Base-by-base conservation (phyloP, 2,797 vertebrate species). In the Alectoris magna region DNA sequence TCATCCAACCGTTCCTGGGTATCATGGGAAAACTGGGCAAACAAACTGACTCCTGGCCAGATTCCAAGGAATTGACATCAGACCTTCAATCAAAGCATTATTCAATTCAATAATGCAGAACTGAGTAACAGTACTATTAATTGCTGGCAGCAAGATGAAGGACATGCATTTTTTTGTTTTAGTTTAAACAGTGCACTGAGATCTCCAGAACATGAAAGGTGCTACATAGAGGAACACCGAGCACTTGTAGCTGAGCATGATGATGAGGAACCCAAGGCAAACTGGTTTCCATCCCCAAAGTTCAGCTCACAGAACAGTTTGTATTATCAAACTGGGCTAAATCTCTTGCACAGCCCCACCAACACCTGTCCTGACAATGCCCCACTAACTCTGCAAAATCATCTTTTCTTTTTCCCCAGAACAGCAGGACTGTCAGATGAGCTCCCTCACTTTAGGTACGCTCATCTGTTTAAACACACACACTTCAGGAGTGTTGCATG, bases 221-320 rank as follows among this genome's bases (percentile, higher is more conserved):
- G 67, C 55, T 59, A 71, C 36, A 44, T 13, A 60, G 9, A 11
- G 0, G 74, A 93, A 59, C 31, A 64, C 41, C 38, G 58, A 55
- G 22, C 19, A 1, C 60, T 14, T 68, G 48, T 31, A 75, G 29
- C 60, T 24, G 53, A 84, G 23, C 64, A 14, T 43, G 14, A 38
- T 16, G 58, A 67, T 68, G 39, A 84, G 75, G 64, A 88, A 66
- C 23, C 41, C 59, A 91, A 90, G 80, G 83, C 83, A 90, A 95
- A 76, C 12, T 0, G 0, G 36, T 11, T 81, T 55, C 59, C 38
- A 78, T 39, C 60, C 70, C 67, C 9, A 8, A 9, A 24, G 23
- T 81, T 79, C 51, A 38, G 51, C 63, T 56, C 18, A n/a, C 15
- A 63, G 18, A 63, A 34, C 23, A 76, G 73, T 34, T 36, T 41